Base-by-base conservation (phyloP, 2,888 invertebrate genomes). In the Epinotia ramella region DNA sequence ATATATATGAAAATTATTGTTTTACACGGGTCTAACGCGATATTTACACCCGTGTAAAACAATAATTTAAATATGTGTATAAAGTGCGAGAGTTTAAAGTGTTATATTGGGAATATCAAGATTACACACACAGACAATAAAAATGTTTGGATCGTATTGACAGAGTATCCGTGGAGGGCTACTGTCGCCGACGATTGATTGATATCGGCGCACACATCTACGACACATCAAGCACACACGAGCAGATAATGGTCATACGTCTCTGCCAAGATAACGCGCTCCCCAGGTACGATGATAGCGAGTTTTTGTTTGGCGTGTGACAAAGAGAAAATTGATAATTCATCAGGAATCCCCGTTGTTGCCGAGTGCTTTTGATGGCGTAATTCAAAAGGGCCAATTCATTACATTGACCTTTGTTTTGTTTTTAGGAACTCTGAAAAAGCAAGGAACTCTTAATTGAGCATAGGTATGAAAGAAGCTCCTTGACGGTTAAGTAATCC, bases 301-400 rank as follows among this genome's bases (percentile, higher is more conserved):
- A 88, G 89, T 91, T 91, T 91, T 91, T 91, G 91, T 92, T 91
- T 91, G 89, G 87, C 84, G 84, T 85, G 89, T 88, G 89, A 91
- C 90, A 91, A 91, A 91, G 89, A 88, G 91, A 88, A 91, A 91
- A 92, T 91, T 91, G 90, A 91, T 91, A 91, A 91, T 92, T 91
- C 89, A 91, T 91, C 91, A 89, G 88, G 81, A 85, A 65, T 82
- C 84, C 81, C 85, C 83, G 87, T 90, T 91, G 90, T 90, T 85
- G 84, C 84, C 82, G 85, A 88, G 86, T 86, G 86, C 81, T 86
- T 84, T 88, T 88, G 89, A 91, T 89, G 87, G 85, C 79, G 84
- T 86, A 85, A 88, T 89, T 89, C 87, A 86, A 87, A 86, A 85
- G 84, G 85, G 83, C 82, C 86, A 84, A 87, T 88, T 90, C 87